phyloP scores from a whole-genome alignment of 37 sponge, comb jelly and placozoan species.

The Eunapius fragilis region DNA sequence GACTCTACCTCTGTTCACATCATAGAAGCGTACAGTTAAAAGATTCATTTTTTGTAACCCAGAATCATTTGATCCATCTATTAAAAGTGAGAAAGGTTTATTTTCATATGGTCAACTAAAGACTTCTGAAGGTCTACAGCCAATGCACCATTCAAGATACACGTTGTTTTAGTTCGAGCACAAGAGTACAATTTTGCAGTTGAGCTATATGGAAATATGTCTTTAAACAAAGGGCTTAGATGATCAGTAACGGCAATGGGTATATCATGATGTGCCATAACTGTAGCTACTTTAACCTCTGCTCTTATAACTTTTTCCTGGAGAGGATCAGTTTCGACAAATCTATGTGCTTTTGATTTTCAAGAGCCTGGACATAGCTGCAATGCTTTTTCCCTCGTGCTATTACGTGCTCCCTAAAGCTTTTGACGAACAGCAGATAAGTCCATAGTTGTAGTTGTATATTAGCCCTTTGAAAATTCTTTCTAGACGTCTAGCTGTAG shows the following conservation, averaged over 20 bases:
- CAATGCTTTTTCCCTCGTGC: constrained; percentile 21
- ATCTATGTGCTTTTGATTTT: background rate
- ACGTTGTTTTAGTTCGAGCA: constrained; percentile 65
- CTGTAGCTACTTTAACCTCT: constrained; percentile 54
- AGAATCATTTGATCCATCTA: constrained; percentile 74
- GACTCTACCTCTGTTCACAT: constrained; percentile 11
- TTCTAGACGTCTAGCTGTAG: too few relatives aligned
- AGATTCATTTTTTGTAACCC: constrained; percentile 73
- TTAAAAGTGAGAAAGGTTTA: constrained; percentile 40
- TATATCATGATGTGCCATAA: constrained; percentile 49
- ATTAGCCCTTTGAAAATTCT: too few relatives aligned
- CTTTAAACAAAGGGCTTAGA: constrained; percentile 43
- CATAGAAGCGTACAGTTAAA: constrained; percentile 49
- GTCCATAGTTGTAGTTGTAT: too few relatives aligned
- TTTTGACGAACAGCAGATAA: too few relatives aligned
- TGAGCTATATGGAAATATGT: constrained; percentile 49
- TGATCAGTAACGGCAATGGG: constrained; percentile 67
- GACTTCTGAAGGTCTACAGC: constrained; percentile 33
- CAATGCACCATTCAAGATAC: constrained; percentile 71
- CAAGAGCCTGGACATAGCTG: background rate
- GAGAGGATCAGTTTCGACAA: background rate
- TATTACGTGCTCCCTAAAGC: too few relatives aligned
- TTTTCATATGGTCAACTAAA: constrained; percentile 49
- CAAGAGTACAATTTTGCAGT: constrained; percentile 50
- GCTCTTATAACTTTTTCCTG: constrained; percentile 38